phyloP scores from a whole-genome alignment of 2,113 vertebrate genomes.

The Phycodurus eques region DNA sequence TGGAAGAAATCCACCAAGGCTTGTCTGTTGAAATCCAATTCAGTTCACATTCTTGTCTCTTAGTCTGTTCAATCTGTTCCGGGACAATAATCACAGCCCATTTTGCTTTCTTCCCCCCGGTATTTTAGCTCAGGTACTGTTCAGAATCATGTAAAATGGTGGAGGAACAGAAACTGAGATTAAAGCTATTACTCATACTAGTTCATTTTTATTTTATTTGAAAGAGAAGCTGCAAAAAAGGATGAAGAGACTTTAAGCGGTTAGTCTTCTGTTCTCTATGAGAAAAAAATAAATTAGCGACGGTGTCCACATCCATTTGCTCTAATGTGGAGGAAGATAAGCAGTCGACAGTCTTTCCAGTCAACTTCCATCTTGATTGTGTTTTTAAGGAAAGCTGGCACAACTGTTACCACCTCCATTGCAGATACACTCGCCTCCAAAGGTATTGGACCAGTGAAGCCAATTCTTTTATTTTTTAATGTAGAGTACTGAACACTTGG shows the following conservation, averaged over 20 bases:
- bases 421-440: not conserved
- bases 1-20: conserved; percentile 73
- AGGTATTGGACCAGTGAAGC: too few species aligned
- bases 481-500: too few species aligned
- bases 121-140: conserved; percentile 79
- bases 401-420: conserved; percentile 14
- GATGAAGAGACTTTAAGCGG: conserved; percentile 24
- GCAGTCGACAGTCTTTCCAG: conserved; percentile 29
- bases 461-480: too few species aligned
- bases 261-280: conserved; percentile 33
- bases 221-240: conserved; percentile 19
- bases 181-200: conserved; percentile 22
- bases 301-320: conserved; percentile 46
- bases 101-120: conserved; percentile 84
- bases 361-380: conserved; percentile 25
- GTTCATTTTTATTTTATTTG: conserved; percentile 25
- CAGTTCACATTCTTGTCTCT: conserved; percentile 82
- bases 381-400: conserved; percentile 18
- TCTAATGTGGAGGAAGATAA: conserved; percentile 50
- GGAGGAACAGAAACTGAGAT: conserved; percentile 49
- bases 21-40: conserved; percentile 78
- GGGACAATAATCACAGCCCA: conserved; percentile 87
- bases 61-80: conserved; percentile 88
- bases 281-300: conserved; percentile 48
- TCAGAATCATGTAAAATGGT: conserved; percentile 50